Conservation (phyloP, 2,888 invertebrate species). For the Eilema depressum region DNA sequence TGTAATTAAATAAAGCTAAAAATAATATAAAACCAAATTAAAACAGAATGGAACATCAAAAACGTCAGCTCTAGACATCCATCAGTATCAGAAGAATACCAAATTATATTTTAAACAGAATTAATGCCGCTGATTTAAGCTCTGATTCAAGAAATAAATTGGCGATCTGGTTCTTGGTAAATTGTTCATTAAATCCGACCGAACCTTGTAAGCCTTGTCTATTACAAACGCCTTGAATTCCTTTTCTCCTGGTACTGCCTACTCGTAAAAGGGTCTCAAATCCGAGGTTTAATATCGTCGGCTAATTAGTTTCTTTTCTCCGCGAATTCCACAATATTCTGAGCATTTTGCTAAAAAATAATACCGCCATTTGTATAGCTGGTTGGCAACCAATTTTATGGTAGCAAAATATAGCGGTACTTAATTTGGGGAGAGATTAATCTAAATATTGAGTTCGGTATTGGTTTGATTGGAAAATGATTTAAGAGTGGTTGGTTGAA, state of each 20-base stretch:
- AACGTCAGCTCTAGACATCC: neutral
- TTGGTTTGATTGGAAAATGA: neutral
- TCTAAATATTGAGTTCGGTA: neutral
- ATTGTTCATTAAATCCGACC: conserved; percentile 50
- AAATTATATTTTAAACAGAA: neutral
- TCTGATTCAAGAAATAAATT: conserved; percentile 28
- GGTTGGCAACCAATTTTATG: neutral
- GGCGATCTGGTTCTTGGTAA: conserved; percentile 29
- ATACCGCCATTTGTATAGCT: neutral
- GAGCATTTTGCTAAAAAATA: conserved; percentile 28
- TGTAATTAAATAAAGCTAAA: neutral
- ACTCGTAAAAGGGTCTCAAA: conserved; percentile 51
- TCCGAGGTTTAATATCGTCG: conserved; percentile 50
- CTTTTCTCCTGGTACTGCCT: conserved; percentile 41
- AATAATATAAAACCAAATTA: no score
- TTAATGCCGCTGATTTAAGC: conserved; percentile 1
- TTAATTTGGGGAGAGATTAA: neutral
- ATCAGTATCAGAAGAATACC: neutral
- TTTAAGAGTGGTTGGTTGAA: neutral
- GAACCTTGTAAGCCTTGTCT: conserved; percentile 40
- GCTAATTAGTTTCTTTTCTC: conserved; percentile 57
- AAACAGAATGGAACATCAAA: no score
- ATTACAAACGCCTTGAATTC: conserved; percentile 52
- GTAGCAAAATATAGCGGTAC: neutral
- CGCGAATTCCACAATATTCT: conserved; percentile 35